phyloP scores from a whole-genome alignment of 2,797 vertebrate genomes.

The Denticeps clupeoides region DNA sequence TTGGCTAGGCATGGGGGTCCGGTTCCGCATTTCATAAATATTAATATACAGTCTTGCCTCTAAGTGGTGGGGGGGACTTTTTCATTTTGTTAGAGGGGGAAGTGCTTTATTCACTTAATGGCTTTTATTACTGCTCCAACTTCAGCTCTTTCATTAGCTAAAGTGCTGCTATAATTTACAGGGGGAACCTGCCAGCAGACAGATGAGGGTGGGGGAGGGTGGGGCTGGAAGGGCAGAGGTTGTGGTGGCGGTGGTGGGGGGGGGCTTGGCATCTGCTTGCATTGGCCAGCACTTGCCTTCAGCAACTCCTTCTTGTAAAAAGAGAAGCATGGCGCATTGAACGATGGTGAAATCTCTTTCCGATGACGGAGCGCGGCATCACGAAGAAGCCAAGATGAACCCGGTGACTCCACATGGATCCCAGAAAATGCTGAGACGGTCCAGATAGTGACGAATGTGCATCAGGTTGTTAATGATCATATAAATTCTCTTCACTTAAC shows the following conservation, averaged over 20 bases:
- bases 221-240: conserved; percentile 33
- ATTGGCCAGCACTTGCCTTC: conserved; percentile 1
- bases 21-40: conserved; percentile 78
- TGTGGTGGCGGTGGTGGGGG: conserved; percentile 3
- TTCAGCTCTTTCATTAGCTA: conserved; percentile 82
- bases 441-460: too few relatives aligned
- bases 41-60: conserved; percentile 70
- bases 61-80: conserved; percentile 63
- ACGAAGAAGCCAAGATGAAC: neutral
- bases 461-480: neutral
- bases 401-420: neutral
- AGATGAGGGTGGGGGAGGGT: conserved; percentile 43
- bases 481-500: neutral
- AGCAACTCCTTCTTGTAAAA: neutral
- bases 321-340: too few relatives aligned
- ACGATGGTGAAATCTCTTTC: neutral
- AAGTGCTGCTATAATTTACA: conserved; percentile 84
- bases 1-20: conserved; percentile 38
- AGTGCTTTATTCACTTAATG: conserved; percentile 82
- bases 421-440: neutral
- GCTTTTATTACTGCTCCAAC: conserved; percentile 76
- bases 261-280: neutral
- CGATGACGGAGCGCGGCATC: too few relatives aligned
- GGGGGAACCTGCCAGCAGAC: conserved; percentile 36
- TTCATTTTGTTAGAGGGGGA: conserved; percentile 80